phyloP scores from a whole-genome alignment of 2,797 vertebrate species.

The Protosalanx chinensis region DNA sequence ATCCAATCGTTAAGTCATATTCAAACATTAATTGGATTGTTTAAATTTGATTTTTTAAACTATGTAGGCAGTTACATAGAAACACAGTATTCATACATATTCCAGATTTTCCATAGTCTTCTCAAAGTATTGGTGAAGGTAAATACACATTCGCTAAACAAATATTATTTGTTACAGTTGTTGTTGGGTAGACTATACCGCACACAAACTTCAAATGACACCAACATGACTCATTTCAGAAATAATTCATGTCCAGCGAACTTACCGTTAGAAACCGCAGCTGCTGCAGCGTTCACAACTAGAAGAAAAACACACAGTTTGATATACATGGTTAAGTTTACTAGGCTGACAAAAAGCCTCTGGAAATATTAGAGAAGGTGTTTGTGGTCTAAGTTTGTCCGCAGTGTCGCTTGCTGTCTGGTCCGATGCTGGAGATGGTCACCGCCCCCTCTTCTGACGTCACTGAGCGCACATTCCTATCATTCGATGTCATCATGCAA shows the following conservation, averaged over 20 bases:
- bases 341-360: neutral
- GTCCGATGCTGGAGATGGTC: neutral
- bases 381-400: too few species aligned
- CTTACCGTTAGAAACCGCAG: conserved; percentile 40
- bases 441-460: conserved; percentile 24
- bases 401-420: too few species aligned
- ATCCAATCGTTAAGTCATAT: too few species aligned
- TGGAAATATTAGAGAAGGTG: neutral
- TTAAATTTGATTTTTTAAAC: neutral
- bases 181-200: neutral
- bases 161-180: neutral
- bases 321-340: neutral
- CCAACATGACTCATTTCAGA: too few species aligned
- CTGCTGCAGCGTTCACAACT: neutral
- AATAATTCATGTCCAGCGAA: neutral
- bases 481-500: conserved; percentile 41
- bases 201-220: neutral
- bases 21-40: too few species aligned
- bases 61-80: neutral
- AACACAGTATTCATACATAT: neutral
- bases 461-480: conserved; percentile 30
- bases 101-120: neutral
- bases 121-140: neutral
- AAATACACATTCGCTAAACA: neutral
- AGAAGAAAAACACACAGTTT: conserved; percentile 20